Conservation (phyloP, 2,113 vertebrate species). For the Cyprinodon variegatus region DNA sequence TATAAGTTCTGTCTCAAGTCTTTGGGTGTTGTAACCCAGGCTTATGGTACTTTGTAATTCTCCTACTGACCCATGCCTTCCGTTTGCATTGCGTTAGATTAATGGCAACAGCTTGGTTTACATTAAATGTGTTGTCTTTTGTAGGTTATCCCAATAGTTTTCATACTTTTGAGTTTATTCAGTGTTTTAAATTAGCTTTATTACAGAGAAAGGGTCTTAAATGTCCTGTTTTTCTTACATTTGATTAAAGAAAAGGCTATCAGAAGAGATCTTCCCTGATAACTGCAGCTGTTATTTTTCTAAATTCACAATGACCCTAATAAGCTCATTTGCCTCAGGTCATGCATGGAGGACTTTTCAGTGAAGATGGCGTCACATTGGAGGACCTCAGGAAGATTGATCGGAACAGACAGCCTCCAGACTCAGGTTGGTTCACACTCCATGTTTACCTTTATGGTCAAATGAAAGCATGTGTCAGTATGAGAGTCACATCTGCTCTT, state of each 20-base stretch:
- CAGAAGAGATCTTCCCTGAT: neutral
- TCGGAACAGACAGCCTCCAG: constrained; percentile 81
- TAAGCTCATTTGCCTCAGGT: constrained; percentile 76
- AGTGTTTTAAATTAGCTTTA: neutral
- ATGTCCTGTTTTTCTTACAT: too few relatives aligned
- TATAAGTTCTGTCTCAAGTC: too few relatives aligned
- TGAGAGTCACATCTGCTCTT: neutral
- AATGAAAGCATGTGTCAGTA: neutral
- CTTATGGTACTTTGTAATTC: too few relatives aligned
- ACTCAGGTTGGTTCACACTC: constrained; percentile 66
- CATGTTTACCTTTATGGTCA: neutral
- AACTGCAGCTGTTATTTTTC: neutral
- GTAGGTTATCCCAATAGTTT: neutral
- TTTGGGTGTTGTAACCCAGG: neutral
- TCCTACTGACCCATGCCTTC: too few relatives aligned
- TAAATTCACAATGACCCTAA: neutral
- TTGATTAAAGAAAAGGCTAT: neutral
- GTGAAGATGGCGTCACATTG: constrained; percentile 91
- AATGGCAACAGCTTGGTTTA: too few relatives aligned
- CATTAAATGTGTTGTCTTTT: too few relatives aligned
- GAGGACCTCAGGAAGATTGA: constrained; percentile 91
- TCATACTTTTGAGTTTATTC: neutral
- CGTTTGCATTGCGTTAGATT: too few relatives aligned
- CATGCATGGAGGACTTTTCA: constrained; percentile 96
- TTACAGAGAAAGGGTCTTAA: too few relatives aligned